A percentile compares a stretch with the other conserved stretches of the same genome.
phyloP scores from a whole-genome alignment of 2,888 invertebrate genomes.

The Diadegma fenestrale region DNA sequence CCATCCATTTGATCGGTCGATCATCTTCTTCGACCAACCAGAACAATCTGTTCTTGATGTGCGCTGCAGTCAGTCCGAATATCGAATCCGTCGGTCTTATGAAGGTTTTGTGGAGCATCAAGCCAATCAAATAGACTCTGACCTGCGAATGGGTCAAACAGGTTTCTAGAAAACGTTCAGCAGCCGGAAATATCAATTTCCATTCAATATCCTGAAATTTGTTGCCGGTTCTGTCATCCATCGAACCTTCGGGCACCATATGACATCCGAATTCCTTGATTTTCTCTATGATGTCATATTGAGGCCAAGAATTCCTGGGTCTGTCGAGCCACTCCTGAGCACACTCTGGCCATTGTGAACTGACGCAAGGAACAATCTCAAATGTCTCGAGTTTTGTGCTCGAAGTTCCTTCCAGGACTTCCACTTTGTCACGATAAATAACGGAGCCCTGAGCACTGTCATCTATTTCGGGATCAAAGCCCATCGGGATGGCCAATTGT shows the following conservation, averaged over 20 bases:
- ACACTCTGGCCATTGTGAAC: conserved; percentile 90
- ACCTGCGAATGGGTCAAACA: conserved; percentile 90
- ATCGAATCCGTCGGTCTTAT: conserved; percentile 89
- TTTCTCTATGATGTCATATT: conserved; percentile 88
- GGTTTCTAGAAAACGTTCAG: conserved; percentile 91
- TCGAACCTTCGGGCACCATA: conserved; percentile 90
- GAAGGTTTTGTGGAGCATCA: conserved; percentile 90
- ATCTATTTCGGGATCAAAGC: conserved; percentile 84
- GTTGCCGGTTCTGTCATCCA: conserved; percentile 84
- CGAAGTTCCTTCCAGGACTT: conserved; percentile 81
- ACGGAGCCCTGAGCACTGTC: conserved; percentile 88
- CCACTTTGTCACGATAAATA: conserved; percentile 87
- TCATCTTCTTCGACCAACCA: conserved; percentile 91
- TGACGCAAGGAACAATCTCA: conserved; percentile 90
- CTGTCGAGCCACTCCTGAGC: conserved; percentile 90
- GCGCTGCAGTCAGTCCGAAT: conserved; percentile 89
- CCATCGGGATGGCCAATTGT: conserved; percentile 87
- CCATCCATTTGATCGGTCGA: conserved; percentile 89
- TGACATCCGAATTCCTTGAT: conserved; percentile 89
- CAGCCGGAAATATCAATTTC: conserved; percentile 92
- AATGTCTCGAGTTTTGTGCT: conserved; percentile 84
- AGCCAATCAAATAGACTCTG: conserved; percentile 89
- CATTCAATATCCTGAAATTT: conserved; percentile 90
- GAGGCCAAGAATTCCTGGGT: conserved; percentile 89
- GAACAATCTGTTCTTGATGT: conserved; percentile 91